These are phyloP conservation scores for Polietes domitor DNA, from an alignment of 2,888 invertebrate species.

Conservation along the genomic window DNA sequence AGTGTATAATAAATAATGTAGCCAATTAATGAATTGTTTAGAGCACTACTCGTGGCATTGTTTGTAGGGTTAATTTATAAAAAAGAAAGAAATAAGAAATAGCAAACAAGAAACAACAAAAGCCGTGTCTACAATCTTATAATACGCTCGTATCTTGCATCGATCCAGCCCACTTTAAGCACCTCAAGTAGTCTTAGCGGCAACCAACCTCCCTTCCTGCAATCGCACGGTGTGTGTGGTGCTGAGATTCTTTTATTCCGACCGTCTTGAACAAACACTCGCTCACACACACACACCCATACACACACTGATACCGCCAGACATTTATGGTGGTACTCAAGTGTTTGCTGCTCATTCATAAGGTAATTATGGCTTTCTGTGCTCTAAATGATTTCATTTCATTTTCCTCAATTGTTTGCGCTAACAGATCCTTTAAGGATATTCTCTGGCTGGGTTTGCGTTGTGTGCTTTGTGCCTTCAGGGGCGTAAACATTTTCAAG, in stretches of 20 bases:
- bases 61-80: neutral
- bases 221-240: neutral
- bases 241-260: constrained; percentile 47
- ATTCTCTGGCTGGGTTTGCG: neutral
- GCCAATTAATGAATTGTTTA: constrained; percentile 5
- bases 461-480: constrained; percentile 48
- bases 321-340: constrained; percentile 58
- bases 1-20: neutral
- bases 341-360: constrained; percentile 62
- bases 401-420: constrained; percentile 55
- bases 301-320: constrained; percentile 19
- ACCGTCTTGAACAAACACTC: neutral
- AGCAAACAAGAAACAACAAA: neutral
- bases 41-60: neutral
- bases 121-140: neutral
- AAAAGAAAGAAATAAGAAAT: neutral
- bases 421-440: constrained; percentile 8
- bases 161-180: constrained; percentile 63
- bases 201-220: constrained; percentile 38
- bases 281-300: constrained; percentile 6
- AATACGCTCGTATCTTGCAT: constrained; percentile 31
- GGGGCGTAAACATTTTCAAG: constrained; percentile 59
- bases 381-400: constrained; percentile 50
- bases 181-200: constrained; percentile 57
- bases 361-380: constrained; percentile 61